Conservation (phyloP, 2,113 vertebrate genomes). For the Xiphophorus maculatus region DNA sequence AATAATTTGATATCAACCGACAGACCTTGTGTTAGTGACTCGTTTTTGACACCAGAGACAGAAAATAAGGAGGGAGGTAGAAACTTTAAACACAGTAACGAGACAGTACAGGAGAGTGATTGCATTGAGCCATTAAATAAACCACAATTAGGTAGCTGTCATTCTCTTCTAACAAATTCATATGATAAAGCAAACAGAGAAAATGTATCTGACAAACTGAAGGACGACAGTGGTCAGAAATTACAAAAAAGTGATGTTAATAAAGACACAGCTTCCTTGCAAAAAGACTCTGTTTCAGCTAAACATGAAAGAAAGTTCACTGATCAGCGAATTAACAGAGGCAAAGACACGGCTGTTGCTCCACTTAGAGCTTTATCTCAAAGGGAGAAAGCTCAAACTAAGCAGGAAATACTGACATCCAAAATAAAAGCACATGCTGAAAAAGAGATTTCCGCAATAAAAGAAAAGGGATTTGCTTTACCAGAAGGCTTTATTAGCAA, state of each 20-base stretch:
- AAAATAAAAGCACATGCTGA: constrained; percentile 84
- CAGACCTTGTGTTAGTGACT: constrained; percentile 11
- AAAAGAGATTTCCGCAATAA: constrained; percentile 83
- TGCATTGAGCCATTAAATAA: constrained; percentile 68
- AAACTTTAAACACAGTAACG: constrained; percentile 22
- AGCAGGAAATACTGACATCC: constrained; percentile 81
- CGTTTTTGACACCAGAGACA: constrained; percentile 13
- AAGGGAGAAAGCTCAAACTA: constrained; percentile 77
- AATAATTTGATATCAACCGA: constrained; percentile 26
- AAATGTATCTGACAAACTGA: constrained; percentile 22
- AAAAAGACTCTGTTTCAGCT: constrained; percentile 33
- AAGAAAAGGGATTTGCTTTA: constrained; percentile 76
- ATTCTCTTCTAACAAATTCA: constrained; percentile 7
- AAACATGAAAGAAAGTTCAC: constrained; percentile 59
- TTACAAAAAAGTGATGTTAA: constrained; percentile 24
- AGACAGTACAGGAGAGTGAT: constrained; percentile 52
- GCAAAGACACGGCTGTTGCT: constrained; percentile 49
- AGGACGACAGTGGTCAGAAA: constrained; percentile 26
- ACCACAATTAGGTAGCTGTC: constrained; percentile 54
- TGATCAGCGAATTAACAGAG: constrained; percentile 42
- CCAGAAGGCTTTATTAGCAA: constrained; percentile 64
- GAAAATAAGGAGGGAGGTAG: constrained; percentile 37
- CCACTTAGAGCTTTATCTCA: constrained; percentile 48
- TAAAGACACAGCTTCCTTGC: constrained; percentile 34
- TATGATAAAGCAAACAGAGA: constrained; percentile 34